phyloP scores from a whole-genome alignment of 1,140 invertebrate genomes.

The Pseudomyrmex cubaensis region DNA sequence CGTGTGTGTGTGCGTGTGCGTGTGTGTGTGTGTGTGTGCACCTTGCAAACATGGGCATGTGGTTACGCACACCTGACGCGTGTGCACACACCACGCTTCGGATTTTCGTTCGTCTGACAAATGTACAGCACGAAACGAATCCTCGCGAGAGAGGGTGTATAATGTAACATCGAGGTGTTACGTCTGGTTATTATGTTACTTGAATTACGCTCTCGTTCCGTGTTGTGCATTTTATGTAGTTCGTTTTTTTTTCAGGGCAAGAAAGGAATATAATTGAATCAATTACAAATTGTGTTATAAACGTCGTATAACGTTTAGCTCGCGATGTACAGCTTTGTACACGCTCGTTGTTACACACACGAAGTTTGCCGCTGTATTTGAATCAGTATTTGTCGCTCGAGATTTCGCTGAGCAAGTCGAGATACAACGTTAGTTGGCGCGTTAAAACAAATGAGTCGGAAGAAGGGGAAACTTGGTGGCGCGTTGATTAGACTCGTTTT shows the following conservation, averaged over 20 bases:
- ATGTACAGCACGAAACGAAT: no score
- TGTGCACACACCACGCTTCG: constrained; percentile 11
- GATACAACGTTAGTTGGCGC: constrained; percentile 2
- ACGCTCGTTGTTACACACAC: constrained; percentile 12
- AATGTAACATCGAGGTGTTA: no score
- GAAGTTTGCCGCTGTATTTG: constrained; percentile 17
- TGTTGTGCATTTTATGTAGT: no score
- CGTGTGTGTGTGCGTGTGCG: constrained; percentile 10
- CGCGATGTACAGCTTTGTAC: no score
- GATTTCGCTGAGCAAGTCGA: constrained; percentile 8
- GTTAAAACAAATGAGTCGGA: neutral
- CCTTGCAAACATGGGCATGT: neutral
- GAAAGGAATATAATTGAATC: neutral
- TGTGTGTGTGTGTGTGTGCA: neutral
- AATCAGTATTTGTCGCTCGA: neutral
- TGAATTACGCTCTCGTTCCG: no score
- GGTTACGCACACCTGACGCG: neutral
- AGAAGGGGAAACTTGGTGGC: constrained; percentile 24
- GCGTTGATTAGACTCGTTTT: constrained; percentile 2
- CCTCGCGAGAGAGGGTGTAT: no score
- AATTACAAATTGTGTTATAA: neutral
- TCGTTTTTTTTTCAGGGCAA: no score
- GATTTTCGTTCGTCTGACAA: constrained; percentile 63
- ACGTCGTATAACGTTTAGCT: no score
- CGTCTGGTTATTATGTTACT: no score